Evolutionary conservation across 2,113 vertebrate genomes (phyloP), one percentile per base, ranked within the genome.

Genomic region (Catharus fuscescens): DNA sequence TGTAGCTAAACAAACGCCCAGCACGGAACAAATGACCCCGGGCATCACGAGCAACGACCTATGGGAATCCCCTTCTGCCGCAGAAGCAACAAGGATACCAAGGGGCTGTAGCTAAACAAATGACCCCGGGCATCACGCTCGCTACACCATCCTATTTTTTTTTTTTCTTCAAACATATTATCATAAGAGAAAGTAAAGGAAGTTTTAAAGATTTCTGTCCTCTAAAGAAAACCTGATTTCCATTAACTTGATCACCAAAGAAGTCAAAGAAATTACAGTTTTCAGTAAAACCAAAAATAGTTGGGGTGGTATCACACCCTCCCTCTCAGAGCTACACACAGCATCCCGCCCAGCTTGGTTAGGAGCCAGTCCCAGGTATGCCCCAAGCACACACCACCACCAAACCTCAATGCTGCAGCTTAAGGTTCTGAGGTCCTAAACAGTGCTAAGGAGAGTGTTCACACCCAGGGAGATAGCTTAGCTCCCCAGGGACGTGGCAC

Each of bases 391-490:
- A 21, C 26, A 3, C 2, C 2, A 0, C 16, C 70, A 34, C 2
- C 6, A 14, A 53, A 24, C 21, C 7, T 13, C 60, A n/a, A 0
- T 6, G 5, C 25, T 6, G 29, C 19, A 60, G 28, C 28, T 53
- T 44, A 11, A 11, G 18, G 23, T 17, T 61, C 31, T 48, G 34
- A 44, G 17, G 7, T 42, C 52, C 23, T 19, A 36, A 78, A 56
- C 0, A 19, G 9, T 8, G 20, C 29, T 38, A 8, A 38, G 57
- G 14, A 26, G 25, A 44, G 20, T 4, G 24, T 25, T 54, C 38
- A 7, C 0, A 0, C 5, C 16, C 5, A 1, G 1, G 12, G n/a
- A n/a, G 31, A 60, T 64, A 53, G 14, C 29, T 34, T 1, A 18
- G 69, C 42, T 62, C 25, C 45, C 14, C 8, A 0, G 8, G 23